Percentiles rank a stretch among this genome's conserved stretches.
These are phyloP conservation scores for Drosophila eohydei DNA, from an alignment of 2,888 invertebrate genomes.

Conservation along the genomic window DNA sequence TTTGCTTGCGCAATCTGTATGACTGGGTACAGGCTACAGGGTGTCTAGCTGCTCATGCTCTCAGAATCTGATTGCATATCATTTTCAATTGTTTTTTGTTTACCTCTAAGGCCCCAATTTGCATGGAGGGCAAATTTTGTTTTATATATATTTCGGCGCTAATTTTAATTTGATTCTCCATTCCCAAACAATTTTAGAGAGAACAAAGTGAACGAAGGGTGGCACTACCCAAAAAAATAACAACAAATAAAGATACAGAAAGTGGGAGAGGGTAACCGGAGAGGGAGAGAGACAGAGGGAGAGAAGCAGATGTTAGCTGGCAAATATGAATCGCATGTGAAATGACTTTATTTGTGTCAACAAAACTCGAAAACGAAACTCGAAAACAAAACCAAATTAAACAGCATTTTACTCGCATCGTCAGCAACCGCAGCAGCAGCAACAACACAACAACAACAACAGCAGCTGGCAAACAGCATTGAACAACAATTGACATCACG, in stretches of 20 bases:
- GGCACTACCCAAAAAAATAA: constrained; percentile 1
- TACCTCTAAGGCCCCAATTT: constrained; percentile 30
- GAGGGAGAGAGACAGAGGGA: neutral
- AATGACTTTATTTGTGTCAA: constrained; percentile 51
- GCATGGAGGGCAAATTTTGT: constrained; percentile 41
- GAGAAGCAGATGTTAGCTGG: constrained; percentile 9
- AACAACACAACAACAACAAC: constrained; percentile 13
- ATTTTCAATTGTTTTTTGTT: constrained; percentile 29
- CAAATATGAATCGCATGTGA: constrained; percentile 40
- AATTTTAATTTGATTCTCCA: constrained; percentile 61
- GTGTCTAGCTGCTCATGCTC: neutral
- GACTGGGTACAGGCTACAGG: neutral
- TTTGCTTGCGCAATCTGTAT: neutral
- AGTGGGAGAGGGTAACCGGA: neutral
- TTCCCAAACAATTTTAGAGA: constrained; percentile 16
- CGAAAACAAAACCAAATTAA: constrained; percentile 18
- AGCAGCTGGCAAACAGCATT: constrained; percentile 17
- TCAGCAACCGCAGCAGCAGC: constrained; percentile 18
- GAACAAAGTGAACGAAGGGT: constrained; percentile 9
- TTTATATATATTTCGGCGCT: constrained; percentile 8
- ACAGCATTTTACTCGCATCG: constrained; percentile 25
- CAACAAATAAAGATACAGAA: neutral
- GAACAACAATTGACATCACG: constrained; percentile 49
- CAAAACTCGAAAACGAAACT: constrained; percentile 28
- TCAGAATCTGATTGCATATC: neutral